A percentile compares a stretch with the other conserved stretches of the same genome.
Evolutionary conservation across 2,113 vertebrate species (phyloP).

Genomic region (Grammomys dolichurus): DNA sequence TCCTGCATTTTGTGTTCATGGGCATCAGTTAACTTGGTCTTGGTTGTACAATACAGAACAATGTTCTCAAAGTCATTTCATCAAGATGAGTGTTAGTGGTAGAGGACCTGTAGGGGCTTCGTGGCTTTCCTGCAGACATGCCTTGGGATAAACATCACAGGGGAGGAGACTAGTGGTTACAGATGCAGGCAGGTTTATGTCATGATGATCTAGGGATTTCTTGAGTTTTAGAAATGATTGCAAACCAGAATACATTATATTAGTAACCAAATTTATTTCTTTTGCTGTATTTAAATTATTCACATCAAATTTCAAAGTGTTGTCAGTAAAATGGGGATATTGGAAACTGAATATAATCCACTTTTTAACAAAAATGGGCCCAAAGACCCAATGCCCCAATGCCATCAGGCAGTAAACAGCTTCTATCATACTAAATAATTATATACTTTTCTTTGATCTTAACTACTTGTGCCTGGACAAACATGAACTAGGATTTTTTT

Average conservation of each 20-base stretch:
- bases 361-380: conserved; percentile 26
- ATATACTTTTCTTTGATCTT: neutral
- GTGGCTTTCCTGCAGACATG: neutral
- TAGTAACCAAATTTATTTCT: conserved; percentile 21
- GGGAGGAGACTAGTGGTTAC: neutral
- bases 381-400: neutral
- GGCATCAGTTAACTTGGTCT: neutral
- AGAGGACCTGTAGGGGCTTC: neutral
- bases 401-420: neutral
- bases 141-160: neutral
- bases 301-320: conserved; percentile 24
- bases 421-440: neutral
- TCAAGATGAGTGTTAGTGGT: neutral
- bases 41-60: neutral
- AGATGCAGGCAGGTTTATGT: neutral
- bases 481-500: neutral
- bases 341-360: neutral
- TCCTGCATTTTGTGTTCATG: neutral
- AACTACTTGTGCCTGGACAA: neutral
- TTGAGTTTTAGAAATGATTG: neutral
- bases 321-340: neutral
- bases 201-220: neutral
- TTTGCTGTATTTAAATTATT: conserved; percentile 56
- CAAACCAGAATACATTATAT: neutral
- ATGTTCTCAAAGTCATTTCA: neutral